These are phyloP conservation scores for Spodoptera picta DNA, from an alignment of 2,888 invertebrate genomes.

Conservation along the genomic window DNA sequence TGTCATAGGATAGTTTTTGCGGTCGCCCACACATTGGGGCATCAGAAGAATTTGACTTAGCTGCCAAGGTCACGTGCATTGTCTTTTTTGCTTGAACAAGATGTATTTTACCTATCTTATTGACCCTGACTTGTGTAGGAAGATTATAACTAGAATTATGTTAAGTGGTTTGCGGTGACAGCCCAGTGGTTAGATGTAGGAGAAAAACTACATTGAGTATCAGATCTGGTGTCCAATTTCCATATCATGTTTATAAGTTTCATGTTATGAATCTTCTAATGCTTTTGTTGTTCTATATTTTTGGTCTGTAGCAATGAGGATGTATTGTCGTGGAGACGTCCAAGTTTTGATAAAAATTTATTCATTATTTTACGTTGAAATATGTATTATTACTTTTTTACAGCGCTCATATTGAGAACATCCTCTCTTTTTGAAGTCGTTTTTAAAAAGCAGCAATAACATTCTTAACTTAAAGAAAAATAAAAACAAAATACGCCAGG, in stretches of 20 bases:
- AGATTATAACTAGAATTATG: constrained; percentile 56
- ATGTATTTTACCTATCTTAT: constrained; percentile 69
- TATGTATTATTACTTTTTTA: too few species aligned
- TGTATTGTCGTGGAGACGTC: too few species aligned
- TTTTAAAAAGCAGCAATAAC: not conserved
- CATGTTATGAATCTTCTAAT: not conserved
- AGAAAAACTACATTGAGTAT: constrained; percentile 26
- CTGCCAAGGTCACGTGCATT: constrained; percentile 83
- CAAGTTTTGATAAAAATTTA: too few species aligned
- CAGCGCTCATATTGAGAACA: not conserved
- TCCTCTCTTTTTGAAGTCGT: too few species aligned
- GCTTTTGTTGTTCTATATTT: not conserved
- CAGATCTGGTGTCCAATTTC: constrained; percentile 25
- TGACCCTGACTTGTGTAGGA: constrained; percentile 70
- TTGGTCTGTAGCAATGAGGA: too few species aligned
- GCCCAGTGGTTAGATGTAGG: constrained; percentile 26
- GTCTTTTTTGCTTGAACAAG: constrained; percentile 77
- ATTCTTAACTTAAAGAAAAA: not conserved
- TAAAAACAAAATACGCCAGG: not conserved
- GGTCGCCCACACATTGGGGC: constrained; percentile 81
- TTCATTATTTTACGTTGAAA: too few species aligned
- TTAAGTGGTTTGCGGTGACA: constrained; percentile 52
- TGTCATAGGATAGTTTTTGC: constrained; percentile 88
- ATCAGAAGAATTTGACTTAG: constrained; percentile 87
- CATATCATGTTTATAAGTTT: constrained; percentile 18